Evolutionary conservation across 2,888 invertebrate species (phyloP).

Genomic region (Conistra vaccinii): DNA sequence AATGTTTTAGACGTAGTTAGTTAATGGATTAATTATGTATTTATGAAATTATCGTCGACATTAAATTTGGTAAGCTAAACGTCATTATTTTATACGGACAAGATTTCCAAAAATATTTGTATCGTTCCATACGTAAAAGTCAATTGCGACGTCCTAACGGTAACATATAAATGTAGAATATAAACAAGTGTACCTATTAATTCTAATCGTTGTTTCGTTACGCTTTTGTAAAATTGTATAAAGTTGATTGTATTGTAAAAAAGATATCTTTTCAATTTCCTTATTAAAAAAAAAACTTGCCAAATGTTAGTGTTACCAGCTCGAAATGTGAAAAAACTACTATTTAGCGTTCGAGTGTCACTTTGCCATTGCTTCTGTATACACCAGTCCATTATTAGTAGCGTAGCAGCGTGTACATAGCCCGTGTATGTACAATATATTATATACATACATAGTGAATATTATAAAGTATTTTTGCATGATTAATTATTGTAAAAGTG

Average conservation of each 20-base stretch:
- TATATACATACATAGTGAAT: slow-evolving; percentile 73
- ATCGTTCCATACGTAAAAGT: slow-evolving; percentile 65
- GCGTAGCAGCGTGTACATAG: slow-evolving; percentile 68
- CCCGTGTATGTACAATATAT: slow-evolving; percentile 68
- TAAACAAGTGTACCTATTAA: slow-evolving; percentile 45
- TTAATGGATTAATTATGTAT: slow-evolving; percentile 29
- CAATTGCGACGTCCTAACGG: slow-evolving; percentile 67
- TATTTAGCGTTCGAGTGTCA: slow-evolving; percentile 51
- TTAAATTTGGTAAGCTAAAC: slow-evolving; percentile 29
- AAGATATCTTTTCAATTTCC: slow-evolving; percentile 59
- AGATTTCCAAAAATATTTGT: slow-evolving; percentile 22
- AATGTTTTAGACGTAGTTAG: slow-evolving; percentile 35
- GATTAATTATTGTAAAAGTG: slow-evolving; percentile 70
- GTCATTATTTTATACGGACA: slow-evolving; percentile 51
- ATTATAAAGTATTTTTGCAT: slow-evolving; percentile 80
- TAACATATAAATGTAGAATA: slow-evolving; percentile 24
- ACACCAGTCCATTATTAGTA: slow-evolving; percentile 72
- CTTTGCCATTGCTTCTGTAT: slow-evolving; percentile 64
- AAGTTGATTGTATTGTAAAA: slow-evolving; percentile 59
- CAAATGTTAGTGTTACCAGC: slow-evolving; percentile 67
- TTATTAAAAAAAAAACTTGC: slow-evolving; percentile 59
- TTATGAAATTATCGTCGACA: slow-evolving; percentile 10
- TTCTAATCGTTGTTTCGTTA: slow-evolving; percentile 53
- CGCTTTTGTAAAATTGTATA: slow-evolving; percentile 66
- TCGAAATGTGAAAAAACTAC: slow-evolving; percentile 54